A percentile compares a stretch with the other conserved stretches of the same genome.
phyloP scores from a whole-genome alignment of 2,888 invertebrate species.

The Drosophila affinis region DNA sequence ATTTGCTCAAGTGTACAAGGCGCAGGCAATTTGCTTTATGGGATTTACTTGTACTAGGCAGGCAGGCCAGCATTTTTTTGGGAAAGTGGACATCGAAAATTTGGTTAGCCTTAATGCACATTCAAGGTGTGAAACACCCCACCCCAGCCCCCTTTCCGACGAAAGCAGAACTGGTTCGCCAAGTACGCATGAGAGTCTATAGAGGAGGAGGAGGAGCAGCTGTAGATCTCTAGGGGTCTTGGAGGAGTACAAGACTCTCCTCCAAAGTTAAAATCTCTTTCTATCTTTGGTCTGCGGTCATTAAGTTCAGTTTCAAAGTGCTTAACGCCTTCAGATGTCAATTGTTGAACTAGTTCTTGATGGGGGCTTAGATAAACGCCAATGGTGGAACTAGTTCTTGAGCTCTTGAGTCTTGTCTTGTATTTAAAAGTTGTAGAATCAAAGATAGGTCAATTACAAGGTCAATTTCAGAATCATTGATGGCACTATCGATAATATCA shows the following conservation, averaged over 20 bases:
- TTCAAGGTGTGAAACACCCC: constrained; percentile 31
- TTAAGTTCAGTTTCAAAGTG: not conserved
- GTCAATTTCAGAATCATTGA: too few species aligned
- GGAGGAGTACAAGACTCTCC: not conserved
- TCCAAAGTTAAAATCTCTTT: not conserved
- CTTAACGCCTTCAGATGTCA: not conserved
- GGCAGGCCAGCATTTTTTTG: constrained; percentile 18
- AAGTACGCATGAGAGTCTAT: not conserved
- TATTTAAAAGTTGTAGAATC: too few species aligned
- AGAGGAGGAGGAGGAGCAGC: not conserved
- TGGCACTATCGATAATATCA: too few species aligned
- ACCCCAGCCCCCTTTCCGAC: not conserved
- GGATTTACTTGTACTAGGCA: constrained; percentile 58
- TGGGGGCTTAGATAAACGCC: too few species aligned
- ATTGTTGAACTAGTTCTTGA: not conserved
- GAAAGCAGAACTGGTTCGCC: constrained; percentile 24
- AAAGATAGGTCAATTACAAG: too few species aligned
- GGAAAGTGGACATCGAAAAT: constrained; percentile 56
- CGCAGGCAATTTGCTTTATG: constrained; percentile 66
- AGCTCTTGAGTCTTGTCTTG: too few species aligned
- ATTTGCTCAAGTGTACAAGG: constrained; percentile 63
- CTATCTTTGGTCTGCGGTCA: not conserved
- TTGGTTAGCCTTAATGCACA: constrained; percentile 48
- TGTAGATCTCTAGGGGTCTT: not conserved
- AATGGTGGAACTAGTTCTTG: too few species aligned